Percentiles rank a stretch among this genome's conserved stretches.
Conservation (phyloP, 2,888 invertebrate genomes). For the Rhamphomyia laevipes region DNA sequence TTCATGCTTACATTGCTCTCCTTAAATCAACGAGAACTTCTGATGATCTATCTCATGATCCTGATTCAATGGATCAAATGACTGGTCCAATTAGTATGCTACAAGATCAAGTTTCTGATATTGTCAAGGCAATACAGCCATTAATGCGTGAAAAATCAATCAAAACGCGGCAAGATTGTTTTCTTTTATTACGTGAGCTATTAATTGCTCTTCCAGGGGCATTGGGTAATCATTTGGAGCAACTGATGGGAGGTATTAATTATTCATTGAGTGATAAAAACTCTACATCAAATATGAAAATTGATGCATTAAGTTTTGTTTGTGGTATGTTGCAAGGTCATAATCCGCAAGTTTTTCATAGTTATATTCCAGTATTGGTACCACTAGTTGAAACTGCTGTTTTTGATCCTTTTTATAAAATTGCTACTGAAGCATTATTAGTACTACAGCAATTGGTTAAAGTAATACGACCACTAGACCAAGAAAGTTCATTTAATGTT, state of each 20-base stretch:
- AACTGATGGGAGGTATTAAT: conserved; percentile 78
- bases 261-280: conserved; percentile 84
- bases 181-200: conserved; percentile 81
- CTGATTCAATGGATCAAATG: conserved; percentile 59
- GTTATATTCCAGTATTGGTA: conserved; percentile 63
- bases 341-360: conserved; percentile 54
- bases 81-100: conserved; percentile 56
- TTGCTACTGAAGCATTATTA: conserved; percentile 88
- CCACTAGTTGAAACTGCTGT: conserved; percentile 83
- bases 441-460: conserved; percentile 90
- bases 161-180: conserved; percentile 84
- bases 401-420: conserved; percentile 95
- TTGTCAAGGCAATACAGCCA: conserved; percentile 82
- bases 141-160: conserved; percentile 77
- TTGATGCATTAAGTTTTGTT: conserved; percentile 89
- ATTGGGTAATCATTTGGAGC: conserved; percentile 69
- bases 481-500: conserved; percentile 53
- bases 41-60: conserved; percentile 48
- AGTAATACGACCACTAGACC: conserved; percentile 65
- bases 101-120: conserved; percentile 51
- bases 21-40: conserved; percentile 78
- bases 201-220: conserved; percentile 82
- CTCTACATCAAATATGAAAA: conserved; percentile 95
- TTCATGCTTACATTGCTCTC: conserved; percentile 90
- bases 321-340: conserved; percentile 34